Conservation (phyloP, 92 coral and sea anemone species). For the Epizoanthus stellaris region DNA sequence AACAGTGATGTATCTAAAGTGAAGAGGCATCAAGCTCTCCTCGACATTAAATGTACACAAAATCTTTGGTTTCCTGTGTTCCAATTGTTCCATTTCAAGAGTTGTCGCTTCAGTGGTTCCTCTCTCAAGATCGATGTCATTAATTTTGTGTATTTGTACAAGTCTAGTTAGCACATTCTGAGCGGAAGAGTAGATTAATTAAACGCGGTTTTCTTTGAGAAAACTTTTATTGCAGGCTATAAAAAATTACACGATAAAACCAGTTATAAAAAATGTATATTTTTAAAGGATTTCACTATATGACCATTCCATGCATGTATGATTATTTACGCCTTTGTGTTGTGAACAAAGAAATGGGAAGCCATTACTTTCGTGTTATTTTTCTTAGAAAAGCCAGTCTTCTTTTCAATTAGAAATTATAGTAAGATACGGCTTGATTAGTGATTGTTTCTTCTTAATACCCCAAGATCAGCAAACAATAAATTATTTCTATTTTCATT, state of each 20-base stretch:
- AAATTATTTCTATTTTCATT: not conserved
- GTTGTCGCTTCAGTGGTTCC: slow-evolving; percentile 23
- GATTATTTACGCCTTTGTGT: not conserved
- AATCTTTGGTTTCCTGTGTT: slow-evolving; percentile 15
- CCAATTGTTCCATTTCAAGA: slow-evolving; percentile 27
- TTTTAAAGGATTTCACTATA: not conserved
- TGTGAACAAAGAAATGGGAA: not conserved
- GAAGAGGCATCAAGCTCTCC: slow-evolving; percentile 6
- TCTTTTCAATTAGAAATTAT: slow-evolving; percentile 17
- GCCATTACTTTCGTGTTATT: not conserved
- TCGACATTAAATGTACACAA: slow-evolving; percentile 3
- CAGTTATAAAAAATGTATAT: not conserved
- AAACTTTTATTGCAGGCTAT: not conserved
- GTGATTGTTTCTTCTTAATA: slow-evolving; percentile 11
- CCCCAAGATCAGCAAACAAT: not conserved
- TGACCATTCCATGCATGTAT: not conserved
- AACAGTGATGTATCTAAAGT: not conserved
- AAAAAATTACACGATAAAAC: not conserved
- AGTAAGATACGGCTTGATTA: not conserved
- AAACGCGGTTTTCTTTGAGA: slow-evolving; percentile 11
- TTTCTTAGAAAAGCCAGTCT: not conserved
- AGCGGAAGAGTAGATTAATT: slow-evolving; percentile 36
- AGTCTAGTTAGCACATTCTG: slow-evolving; percentile 45
- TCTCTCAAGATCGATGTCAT: slow-evolving; percentile 29
- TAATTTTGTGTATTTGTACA: slow-evolving; percentile 32